A percentile compares a stretch with the other conserved stretches of the same genome.
Evolutionary conservation across 2,113 vertebrate species (phyloP).

Genomic region (Ctenomys sociabilis): DNA sequence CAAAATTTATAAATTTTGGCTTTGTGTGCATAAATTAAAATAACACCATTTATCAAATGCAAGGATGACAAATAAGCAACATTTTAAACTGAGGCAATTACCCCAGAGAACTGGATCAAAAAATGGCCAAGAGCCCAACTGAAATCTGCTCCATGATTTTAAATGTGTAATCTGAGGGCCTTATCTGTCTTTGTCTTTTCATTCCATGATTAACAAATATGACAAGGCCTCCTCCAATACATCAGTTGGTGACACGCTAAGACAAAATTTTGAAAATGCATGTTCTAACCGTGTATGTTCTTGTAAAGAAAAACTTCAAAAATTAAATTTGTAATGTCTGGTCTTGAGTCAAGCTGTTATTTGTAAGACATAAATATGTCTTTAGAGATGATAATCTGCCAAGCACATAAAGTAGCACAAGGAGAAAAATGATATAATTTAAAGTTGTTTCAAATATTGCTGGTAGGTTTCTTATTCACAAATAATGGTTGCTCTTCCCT

Average conservation of each 20-base stretch:
- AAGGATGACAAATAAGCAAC: background rate
- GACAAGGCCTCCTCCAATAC: background rate
- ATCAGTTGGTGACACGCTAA: background rate
- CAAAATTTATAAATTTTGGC: background rate
- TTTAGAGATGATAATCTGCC: background rate
- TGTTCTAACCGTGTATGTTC: background rate
- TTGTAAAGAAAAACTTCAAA: background rate
- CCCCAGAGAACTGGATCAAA: background rate
- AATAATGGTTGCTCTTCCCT: background rate
- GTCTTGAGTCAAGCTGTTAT: background rate
- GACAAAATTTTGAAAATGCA: background rate
- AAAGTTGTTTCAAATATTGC: background rate
- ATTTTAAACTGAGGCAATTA: background rate
- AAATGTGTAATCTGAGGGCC: background rate
- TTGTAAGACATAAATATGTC: background rate
- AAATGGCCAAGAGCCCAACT: background rate
- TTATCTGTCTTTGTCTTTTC: background rate
- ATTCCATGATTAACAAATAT: background rate
- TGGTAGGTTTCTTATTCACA: conserved; percentile 3
- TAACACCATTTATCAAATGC: background rate
- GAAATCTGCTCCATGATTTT: background rate
- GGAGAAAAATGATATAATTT: background rate
- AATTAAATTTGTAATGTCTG: background rate
- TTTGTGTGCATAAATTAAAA: background rate
- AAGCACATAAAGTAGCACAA: background rate